Evolutionary conservation across 2,888 invertebrate genomes (phyloP).

Genomic region (Ichneumoninae sp.): DNA sequence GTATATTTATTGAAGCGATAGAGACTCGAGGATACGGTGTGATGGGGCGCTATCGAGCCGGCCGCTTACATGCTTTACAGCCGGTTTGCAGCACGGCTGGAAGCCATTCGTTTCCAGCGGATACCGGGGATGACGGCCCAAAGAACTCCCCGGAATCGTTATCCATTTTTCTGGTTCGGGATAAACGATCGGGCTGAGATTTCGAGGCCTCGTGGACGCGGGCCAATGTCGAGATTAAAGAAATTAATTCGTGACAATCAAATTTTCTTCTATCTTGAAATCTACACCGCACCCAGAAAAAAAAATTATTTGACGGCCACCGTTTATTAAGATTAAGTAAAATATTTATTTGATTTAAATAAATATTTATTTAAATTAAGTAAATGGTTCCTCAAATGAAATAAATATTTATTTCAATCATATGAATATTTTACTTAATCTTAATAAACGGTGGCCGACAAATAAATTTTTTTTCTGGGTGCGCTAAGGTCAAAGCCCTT

Average conservation of each 20-base stretch:
- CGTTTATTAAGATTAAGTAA: too few species aligned
- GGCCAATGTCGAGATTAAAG: background rate
- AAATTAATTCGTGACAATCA: background rate
- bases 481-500: too few species aligned
- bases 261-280: background rate
- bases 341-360: too few species aligned
- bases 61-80: constrained; percentile 59
- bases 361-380: too few species aligned
- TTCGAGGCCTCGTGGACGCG: constrained; percentile 29
- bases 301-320: too few species aligned
- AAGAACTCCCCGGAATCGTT: constrained; percentile 40
- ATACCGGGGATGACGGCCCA: constrained; percentile 65
- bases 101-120: constrained; percentile 67
- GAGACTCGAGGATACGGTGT: constrained; percentile 19
- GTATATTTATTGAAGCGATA: constrained; percentile 14
- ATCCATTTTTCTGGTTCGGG: constrained; percentile 42
- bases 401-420: too few species aligned
- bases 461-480: too few species aligned
- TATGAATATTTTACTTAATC: too few species aligned
- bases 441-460: too few species aligned
- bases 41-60: constrained; percentile 52
- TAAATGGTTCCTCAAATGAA: too few species aligned
- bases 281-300: too few species aligned
- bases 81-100: constrained; percentile 60
- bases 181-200: constrained; percentile 40